Base-by-base conservation (phyloP, 2,888 invertebrate species). In the Aleiodes alternator region DNA sequence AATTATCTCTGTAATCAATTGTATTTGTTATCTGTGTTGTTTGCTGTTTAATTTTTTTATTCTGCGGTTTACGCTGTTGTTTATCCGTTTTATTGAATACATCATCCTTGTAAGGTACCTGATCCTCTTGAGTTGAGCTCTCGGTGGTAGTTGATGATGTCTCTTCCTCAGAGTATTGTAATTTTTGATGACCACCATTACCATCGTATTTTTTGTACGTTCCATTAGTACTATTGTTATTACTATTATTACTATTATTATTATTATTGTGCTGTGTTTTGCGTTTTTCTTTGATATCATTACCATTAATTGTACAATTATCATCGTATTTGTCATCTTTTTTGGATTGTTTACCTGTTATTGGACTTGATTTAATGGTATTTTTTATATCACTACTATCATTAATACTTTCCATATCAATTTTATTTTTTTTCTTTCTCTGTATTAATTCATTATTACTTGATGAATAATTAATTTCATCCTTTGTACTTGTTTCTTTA, bases 131-230 rank as follows among this genome's bases (percentile, higher is more conserved):
- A 81, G 92, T 91, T 61, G 94, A 94, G 81, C 93, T 93, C 84
- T 94, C 94, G 3, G 94, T 94, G 7, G 94, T 94, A 2, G 93
- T 94, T 0, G 94, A 94, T 8, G 94, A 94, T 1, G 93, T 92
- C 82, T 94, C 94, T 84, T 94, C 94, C 84, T 93, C 93, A 56
- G 90, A 91, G 79, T 90, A 90, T 76, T 88, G 86, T 73, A 87
- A 78, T 80, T 89, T 88, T 72, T 88, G 89, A 82, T 43, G 4
- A 43, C 84, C 85, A 84, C 82, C 84, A 80, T 80, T 84, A 80
- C 86, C 56, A 50, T 90, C 88, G 59, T 84, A 85, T 79, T 89
- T 89, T 68, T 86, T 86, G 79, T 84, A 85, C 68, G 84, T 82
- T 57, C 82, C 72, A 59, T 87, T 84, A 82, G 86, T 87, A 76